Evolutionary conservation across 2,797 vertebrate genomes (phyloP), one percentile per base, ranked within the genome.

Genomic region (Forpus xanthops): DNA sequence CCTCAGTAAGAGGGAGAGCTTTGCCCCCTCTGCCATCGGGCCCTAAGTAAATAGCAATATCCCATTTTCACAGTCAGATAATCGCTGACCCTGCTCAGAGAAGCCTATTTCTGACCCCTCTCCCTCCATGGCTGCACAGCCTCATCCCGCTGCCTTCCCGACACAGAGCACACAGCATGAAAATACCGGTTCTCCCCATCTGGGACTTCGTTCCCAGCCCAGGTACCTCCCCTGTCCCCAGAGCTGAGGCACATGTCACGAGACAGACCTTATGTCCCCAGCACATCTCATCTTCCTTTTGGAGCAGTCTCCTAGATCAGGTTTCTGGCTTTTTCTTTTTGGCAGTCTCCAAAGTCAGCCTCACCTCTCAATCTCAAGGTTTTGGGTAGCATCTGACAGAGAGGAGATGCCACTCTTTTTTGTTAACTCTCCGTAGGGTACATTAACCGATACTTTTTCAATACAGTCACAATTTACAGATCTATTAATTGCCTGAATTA

Each of bases 261-360:
- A 88, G 94, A 92, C 91, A 96, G 85, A 96, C 71, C 92, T 96
- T 91, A 94, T 76, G 94, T 87, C 83, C 92, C 79, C 79, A 19
- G 79, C 82, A 91, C 96, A 96, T 93, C 94, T 96, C 94, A 92
- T 94, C 94, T 95, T 96, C 92, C 86, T 96, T 95, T 96, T 42
- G 64, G 66, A 91, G 79, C 56, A 0, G 47, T 44, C 87, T 94
- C 91, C 79, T 73, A 87, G 87, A 96, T 97, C 94, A 2, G 62
- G 91, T 96, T 97, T 94, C 96, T 93, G 82, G 70, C 49, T 94
- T 83, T 94, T 96, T 96, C 90, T 84, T 92, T 95, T 94, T 95
- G 94, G 95, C 94, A 96, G 83, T 65, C 89, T 94, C 89, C 74
- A 92, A 94, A 96, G 95, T 78, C 95, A 95, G 94, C 82, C 85